phyloP scores from a whole-genome alignment of 2,797 vertebrate species.

The Anomalospiza imberbis region DNA sequence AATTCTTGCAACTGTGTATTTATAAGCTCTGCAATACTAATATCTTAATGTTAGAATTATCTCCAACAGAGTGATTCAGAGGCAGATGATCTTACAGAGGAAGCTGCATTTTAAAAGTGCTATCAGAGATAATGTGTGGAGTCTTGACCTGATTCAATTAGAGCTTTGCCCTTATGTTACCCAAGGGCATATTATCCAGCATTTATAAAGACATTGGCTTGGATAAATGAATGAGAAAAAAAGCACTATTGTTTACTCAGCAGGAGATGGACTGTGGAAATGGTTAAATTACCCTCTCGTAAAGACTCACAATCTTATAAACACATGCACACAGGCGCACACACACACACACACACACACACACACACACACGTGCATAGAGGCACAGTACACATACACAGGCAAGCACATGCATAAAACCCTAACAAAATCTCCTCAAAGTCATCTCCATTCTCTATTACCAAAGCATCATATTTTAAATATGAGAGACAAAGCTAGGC shows the following conservation, averaged over 20 bases:
- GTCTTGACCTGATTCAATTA: slow-evolving; percentile 65
- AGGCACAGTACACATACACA: background rate
- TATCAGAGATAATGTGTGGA: slow-evolving; percentile 62
- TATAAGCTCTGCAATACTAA: slow-evolving; percentile 30
- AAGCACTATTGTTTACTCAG: slow-evolving; percentile 59
- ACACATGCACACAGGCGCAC: background rate
- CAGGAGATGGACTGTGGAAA: slow-evolving; percentile 53
- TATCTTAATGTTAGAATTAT: slow-evolving; percentile 52
- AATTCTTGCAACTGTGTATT: slow-evolving; percentile 37
- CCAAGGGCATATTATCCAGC: slow-evolving; percentile 36
- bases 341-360: background rate
- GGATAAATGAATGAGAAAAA: slow-evolving; percentile 46
- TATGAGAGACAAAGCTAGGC: slow-evolving; percentile 14
- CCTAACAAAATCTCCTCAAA: background rate
- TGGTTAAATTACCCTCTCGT: slow-evolving; percentile 11
- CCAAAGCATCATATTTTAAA: slow-evolving; percentile 52
- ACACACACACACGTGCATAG: background rate
- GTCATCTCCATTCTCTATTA: background rate
- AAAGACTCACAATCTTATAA: background rate
- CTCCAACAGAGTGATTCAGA: slow-evolving; percentile 30
- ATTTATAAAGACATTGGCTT: slow-evolving; percentile 64
- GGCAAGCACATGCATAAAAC: background rate
- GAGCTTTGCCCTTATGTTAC: slow-evolving; percentile 55
- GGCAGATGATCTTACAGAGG: slow-evolving; percentile 52
- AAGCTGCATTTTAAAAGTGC: slow-evolving; percentile 61